Base-by-base conservation (phyloP, 2,797 vertebrate species). In the Crax fasciolata region DNA sequence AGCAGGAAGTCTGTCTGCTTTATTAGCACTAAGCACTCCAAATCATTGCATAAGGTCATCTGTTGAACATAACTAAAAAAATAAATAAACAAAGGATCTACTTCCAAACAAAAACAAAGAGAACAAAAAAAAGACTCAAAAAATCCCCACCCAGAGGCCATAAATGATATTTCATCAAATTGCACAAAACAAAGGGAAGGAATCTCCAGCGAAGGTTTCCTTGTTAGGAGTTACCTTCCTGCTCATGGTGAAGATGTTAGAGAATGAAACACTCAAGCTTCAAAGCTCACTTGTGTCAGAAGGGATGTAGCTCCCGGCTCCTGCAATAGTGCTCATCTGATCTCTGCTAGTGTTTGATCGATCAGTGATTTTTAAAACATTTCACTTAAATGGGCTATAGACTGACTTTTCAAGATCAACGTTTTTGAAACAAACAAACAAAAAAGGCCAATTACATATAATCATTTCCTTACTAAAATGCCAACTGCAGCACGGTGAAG, bases 341-440 rank as follows among this genome's bases (percentile, higher is more conserved):
- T 65, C 38, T 75, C 49, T 79, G 54, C 39, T 76, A 65, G 59
- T 35, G 41, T 4, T 41, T 70, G 80, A 10, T 59, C 15, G 30
- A 46, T 39, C 0, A 1, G 66, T 73, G 66, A 62, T 68, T 94
- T 90, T 79, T 75, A 72, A 68, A 58, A 6, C 27, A 66, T 84
- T 90, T 75, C 39, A 75, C 61, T 87, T 32, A 63, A 82, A 57
- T 41, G 24, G 70, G 24, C 32, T 44, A 46, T 48, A 79, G 46
- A 76, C 27, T 51, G 30, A 39, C 35, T 78, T 78, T 79, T 55
- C 24, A 65, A 81, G 49, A 80, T 54, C 35, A 13, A 25, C 48
- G 25, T 48, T 85, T 80, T 84, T 39, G 82, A 83, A 90, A 51
- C 32, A 89, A 86, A 51, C 32, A 89, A 86, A 86, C 25, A 68